Base-by-base conservation (phyloP, 2,888 invertebrate genomes). In the Andricus quercusramuli region DNA sequence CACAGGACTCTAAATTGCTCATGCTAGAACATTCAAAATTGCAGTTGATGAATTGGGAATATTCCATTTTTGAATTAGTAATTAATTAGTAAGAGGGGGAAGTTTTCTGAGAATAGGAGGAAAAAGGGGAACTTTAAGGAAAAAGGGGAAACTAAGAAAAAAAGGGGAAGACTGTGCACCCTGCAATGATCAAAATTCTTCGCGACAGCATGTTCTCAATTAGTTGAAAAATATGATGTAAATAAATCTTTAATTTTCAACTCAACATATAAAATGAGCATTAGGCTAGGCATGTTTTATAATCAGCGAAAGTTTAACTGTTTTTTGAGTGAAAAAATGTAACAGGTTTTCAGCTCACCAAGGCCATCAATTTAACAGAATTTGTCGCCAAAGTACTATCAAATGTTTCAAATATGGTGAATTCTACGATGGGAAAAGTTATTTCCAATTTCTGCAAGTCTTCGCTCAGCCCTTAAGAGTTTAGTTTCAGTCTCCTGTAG, bases 301-400 rank as follows among this genome's bases (percentile, higher is more conserved):
- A 9, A 66, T 37, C 56, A 56, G 56, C 20, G n/a, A n/a, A 56
- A 51, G 51, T 5, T 51, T 51, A 51, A 20, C n/a, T 56, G n/a
- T 56, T n/a, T n/a, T 2, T 56, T n/a, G 8, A n/a, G 3, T 66
- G n/a, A 20, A 17, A 65, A 65, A 29, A 9, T 32, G 8, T 37
- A 32, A 66, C 20, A 66, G n/a, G 29, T 66, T 37, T 20, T 66
- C 20, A 66, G n/a, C 37, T 66, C n/a, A 66, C 37, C 32, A 66
- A 66, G n/a, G 37, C n/a, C 37, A 20, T 37, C 37, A 9, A 25
- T 29, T 37, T 66, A 1, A n/a, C 37, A 37, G 8, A 37, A n/a
- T 29, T 20, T 66, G n/a, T 66, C n/a, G 66, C 20, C 4, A 66
- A 32, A 25, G 37, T 8, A 32, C 20, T 11, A 66, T 66, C 37